Base-by-base conservation (phyloP, 2,888 invertebrate species). In the Drosophila recens region DNA sequence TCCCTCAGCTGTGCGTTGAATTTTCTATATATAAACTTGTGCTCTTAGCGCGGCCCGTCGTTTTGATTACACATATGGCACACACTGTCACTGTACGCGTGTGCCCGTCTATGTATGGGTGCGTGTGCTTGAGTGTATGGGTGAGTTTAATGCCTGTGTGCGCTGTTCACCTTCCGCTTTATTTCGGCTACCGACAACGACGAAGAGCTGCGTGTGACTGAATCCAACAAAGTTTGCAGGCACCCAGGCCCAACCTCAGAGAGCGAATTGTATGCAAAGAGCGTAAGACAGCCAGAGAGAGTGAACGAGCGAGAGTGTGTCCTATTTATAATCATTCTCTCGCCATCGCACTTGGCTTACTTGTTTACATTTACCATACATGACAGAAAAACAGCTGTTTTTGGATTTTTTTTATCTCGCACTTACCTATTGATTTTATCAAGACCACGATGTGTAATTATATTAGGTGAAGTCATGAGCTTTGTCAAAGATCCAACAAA, bases 11-110 rank as follows among this genome's bases (percentile, higher is more conserved):
- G 91, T 90, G 90, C 90, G 90, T 90, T 63, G 59, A 84, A 87
- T 90, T 90, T 90, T 91, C 91, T 91, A 91, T 91, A 91, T 91
- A 90, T 91, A 91, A 89, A 85, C 85, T 66, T 82, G 73, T 82
- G 79, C 69, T 82, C 71, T 75, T 77, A 73, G 72, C 72, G 82
- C 77, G 76, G 78, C 70, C 70, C 69, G 73, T 70, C 72, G 82
- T 72, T 81, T 80, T 81, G 79, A 72, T 84, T 87, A 87, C 82
- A 87, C 86, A 89, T 86, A 89, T 81, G 79, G 82, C 79, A 79
- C 79, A 79, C 87, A 85, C 70, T 75, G 70, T 75, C 68, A 73
- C 68, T 63, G 56, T 68, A 57, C 46, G 43, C 52, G 48, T 53
- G 46, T 56, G 42, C n/a, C 38, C 51, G 23, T 67, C 3, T 10